Evolutionary conservation across 2,888 invertebrate species (phyloP), one percentile per base, ranked within the genome.

Genomic region (Caenorhabditis sp.): DNA sequence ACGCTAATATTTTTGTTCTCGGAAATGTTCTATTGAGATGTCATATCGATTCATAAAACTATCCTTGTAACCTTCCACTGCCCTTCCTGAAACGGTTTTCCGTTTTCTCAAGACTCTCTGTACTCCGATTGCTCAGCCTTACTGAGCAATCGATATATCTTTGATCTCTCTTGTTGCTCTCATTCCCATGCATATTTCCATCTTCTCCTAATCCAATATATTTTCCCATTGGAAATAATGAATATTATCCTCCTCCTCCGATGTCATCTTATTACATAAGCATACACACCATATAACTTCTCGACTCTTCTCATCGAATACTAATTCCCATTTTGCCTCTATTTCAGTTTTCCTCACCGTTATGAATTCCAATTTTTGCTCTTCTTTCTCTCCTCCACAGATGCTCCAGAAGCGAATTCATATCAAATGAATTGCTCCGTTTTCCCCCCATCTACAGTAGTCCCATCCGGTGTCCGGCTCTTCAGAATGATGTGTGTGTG

Each of bases 291-390:
- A 58, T 47, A 59, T 59, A 68, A 68, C 66, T 76, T 76, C n/a
- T 31, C 61, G 28, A 7, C 44, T 22, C 54, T 14, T 38, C 41
- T 22, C 77, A 22, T 63, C 61, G 77, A 77, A 77, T 77, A 77
- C 77, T 77, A 77, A 77, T 77, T 77, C 70, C 19, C 31, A 8
- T 31, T 31, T 28, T 47, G n/a, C 26, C 10, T 49, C 22, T 19
- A 35, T 58, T 26, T 58, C 56, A 58, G 31, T 35, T 38, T 38
- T 38, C 5, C 7, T 38, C 63, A 49, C 63, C 64, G 64, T 77
- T 77, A 77, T 77, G 77, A 77, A 77, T 77, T 77, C 54, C 77
- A 77, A 77, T 77, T 77, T 77, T 38, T 24, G 19, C 16, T 24
- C 28, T 4, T 19, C 14, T 35, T 44, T 28, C 22, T 58, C 16